Conservation (phyloP, 1,140 invertebrate species). For the Ganaspis sp. region DNA sequence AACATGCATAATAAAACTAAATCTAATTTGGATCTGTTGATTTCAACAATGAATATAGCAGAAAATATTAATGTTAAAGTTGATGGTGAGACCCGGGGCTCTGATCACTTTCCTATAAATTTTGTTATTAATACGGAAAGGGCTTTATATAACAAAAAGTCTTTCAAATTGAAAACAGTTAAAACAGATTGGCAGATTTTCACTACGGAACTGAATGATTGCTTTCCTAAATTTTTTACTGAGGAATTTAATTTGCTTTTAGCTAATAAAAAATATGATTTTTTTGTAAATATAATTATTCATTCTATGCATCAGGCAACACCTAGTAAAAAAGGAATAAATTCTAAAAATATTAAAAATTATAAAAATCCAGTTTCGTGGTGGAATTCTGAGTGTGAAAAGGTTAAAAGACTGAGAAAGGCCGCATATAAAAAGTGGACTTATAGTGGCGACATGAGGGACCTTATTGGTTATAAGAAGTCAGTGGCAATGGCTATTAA, state of each 20-base stretch:
- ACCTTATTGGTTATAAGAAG: slow-evolving; percentile 16
- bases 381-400: slow-evolving; percentile 10
- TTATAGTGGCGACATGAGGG: background rate
- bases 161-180: background rate
- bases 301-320: background rate
- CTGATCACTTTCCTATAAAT: background rate
- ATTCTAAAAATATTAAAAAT: background rate
- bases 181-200: no score
- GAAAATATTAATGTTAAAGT: background rate
- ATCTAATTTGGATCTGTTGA: background rate
- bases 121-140: background rate
- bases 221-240: background rate
- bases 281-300: background rate
- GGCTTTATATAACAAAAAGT: background rate
- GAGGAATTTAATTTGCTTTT: background rate
- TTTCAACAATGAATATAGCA: background rate
- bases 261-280: background rate
- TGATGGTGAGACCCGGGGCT: background rate
- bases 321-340: background rate
- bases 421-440: slow-evolving; percentile 23
- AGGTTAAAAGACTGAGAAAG: slow-evolving; percentile 3
- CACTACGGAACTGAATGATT: slow-evolving; percentile 4
- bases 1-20: background rate
- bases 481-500: background rate
- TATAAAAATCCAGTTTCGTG: slow-evolving; percentile 7